phyloP scores from a whole-genome alignment of 2,797 vertebrate species.

The Pelodytes ibericus region DNA sequence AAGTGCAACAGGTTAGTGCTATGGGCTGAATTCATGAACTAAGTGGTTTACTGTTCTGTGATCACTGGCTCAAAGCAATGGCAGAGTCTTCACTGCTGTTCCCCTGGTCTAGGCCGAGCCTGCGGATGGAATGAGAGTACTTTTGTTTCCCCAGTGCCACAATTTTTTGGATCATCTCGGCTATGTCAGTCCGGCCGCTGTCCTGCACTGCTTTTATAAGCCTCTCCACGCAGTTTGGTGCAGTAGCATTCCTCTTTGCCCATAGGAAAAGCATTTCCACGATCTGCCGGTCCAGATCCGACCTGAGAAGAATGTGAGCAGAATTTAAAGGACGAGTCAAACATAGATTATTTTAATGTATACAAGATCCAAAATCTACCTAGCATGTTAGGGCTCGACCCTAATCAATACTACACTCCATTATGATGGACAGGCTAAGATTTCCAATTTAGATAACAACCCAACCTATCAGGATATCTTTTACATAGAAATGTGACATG shows the following conservation, averaged over 20 bases:
- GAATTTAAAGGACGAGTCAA: too few species aligned
- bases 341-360: too few species aligned
- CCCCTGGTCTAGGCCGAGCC: constrained; percentile 81
- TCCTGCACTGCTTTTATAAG: constrained; percentile 82
- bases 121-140: constrained; percentile 83
- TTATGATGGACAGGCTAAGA: too few species aligned
- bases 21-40: too few species aligned
- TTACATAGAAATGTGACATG: too few species aligned
- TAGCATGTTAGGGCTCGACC: too few species aligned
- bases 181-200: constrained; percentile 85
- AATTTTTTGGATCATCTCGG: constrained; percentile 86
- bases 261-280: constrained; percentile 92
- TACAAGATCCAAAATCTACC: too few species aligned
- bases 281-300: constrained; percentile 83
- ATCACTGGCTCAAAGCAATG: constrained; percentile 56
- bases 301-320: constrained; percentile 69
- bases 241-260: constrained; percentile 79
- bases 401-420: too few species aligned
- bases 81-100: constrained; percentile 63
- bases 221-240: constrained; percentile 72
- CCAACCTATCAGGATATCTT: too few species aligned
- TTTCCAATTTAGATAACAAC: too few species aligned
- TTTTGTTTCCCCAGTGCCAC: constrained; percentile 84
- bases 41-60: too few species aligned
- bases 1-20: too few species aligned